A percentile compares a stretch with the other conserved stretches of the same genome.
Evolutionary conservation across 2,888 invertebrate species (phyloP).

Genomic region (Argynnis bischoffii): DNA sequence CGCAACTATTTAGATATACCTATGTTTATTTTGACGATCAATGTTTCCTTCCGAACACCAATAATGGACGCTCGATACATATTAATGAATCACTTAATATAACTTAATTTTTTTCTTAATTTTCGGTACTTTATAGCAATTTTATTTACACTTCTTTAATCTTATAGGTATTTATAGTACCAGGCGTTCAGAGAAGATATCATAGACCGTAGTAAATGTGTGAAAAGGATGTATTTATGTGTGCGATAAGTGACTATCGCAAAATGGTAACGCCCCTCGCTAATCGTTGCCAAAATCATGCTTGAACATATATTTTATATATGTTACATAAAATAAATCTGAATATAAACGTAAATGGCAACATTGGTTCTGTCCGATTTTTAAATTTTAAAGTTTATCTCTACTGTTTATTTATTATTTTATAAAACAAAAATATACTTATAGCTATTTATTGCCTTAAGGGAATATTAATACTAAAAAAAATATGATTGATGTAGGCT

Average conservation of each 20-base stretch:
- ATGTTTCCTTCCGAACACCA: conserved; percentile 40
- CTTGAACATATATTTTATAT: conserved; percentile 32
- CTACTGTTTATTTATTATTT: too few relatives aligned
- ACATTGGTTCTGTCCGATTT: conserved; percentile 25
- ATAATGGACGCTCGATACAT: conserved; percentile 14
- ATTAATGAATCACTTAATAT: conserved; percentile 4
- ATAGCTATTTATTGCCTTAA: too few relatives aligned
- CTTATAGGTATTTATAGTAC: conserved; percentile 47
- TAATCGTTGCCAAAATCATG: conserved; percentile 73
- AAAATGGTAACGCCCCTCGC: conserved; percentile 70
- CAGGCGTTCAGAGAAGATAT: conserved; percentile 58
- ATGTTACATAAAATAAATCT: conserved; percentile 17
- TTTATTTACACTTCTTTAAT: conserved; percentile 1
- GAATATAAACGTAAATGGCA: neutral
- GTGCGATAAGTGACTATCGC: conserved; percentile 47
- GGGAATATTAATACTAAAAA: too few relatives aligned
- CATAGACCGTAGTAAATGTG: conserved; percentile 40
- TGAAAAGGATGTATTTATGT: conserved; percentile 31
- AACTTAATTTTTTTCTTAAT: neutral
- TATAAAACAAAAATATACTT: too few relatives aligned
- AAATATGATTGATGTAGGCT: too few relatives aligned
- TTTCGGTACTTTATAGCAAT: neutral
- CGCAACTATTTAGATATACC: conserved; percentile 60
- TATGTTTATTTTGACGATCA: conserved; percentile 36
- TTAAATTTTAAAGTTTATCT: too few relatives aligned